These are phyloP conservation scores for Bufo gargarizans DNA, from an alignment of 2,113 vertebrate genomes.

Conservation along the genomic window DNA sequence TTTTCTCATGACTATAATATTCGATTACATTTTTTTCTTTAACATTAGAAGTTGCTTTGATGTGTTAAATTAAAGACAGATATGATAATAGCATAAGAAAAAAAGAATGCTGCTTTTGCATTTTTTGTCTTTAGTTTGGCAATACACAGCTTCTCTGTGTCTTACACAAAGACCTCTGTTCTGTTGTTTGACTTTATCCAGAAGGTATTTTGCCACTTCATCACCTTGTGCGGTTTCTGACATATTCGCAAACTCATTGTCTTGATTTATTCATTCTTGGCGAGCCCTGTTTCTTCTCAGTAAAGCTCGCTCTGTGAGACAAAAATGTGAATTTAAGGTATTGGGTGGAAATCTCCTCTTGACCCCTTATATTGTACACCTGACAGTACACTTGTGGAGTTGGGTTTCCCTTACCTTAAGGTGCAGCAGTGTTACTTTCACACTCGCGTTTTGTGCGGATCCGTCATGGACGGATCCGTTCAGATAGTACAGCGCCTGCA, in stretches of 20 bases:
- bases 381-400: neutral
- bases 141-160: neutral
- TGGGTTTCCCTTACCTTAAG: slow-evolving; percentile 10
- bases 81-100: too few species aligned
- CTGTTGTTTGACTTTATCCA: slow-evolving; percentile 9
- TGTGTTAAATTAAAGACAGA: neutral
- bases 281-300: neutral
- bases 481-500: too few species aligned
- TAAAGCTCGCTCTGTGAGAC: neutral
- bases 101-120: neutral
- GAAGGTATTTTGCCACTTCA: slow-evolving; percentile 30
- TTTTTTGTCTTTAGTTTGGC: neutral
- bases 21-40: neutral
- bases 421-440: neutral
- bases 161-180: slow-evolving; percentile 6
- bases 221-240: slow-evolving; percentile 31
- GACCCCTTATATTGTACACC: neutral
- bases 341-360: neutral
- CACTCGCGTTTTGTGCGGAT: too few species aligned
- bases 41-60: neutral
- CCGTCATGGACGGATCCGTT: too few species aligned
- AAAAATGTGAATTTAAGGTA: neutral
- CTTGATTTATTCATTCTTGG: slow-evolving; percentile 2
- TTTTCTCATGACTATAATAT: too few species aligned
- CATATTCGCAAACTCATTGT: neutral